Percentiles rank a stretch among this genome's conserved stretches.
Conservation (phyloP, 2,113 vertebrate species). For the Lates calcarifer region DNA sequence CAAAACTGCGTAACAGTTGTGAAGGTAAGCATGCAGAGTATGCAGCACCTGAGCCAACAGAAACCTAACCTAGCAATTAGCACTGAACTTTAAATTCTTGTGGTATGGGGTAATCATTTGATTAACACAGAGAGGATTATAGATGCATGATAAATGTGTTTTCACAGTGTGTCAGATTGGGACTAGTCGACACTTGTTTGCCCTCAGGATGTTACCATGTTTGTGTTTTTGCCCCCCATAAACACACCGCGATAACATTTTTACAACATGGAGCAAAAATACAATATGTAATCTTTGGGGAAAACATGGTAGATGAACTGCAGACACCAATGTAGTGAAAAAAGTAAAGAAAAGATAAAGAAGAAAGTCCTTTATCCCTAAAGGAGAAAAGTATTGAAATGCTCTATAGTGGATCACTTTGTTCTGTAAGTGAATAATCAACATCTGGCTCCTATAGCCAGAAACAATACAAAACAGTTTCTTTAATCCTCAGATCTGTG, state of each 20-base stretch:
- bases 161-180: conserved; percentile 69
- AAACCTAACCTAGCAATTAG: conserved; percentile 83
- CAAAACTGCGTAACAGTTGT: conserved; percentile 55
- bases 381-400: conserved; percentile 34
- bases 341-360: background rate
- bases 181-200: conserved; percentile 78
- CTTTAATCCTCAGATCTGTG: conserved; percentile 60
- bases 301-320: conserved; percentile 1
- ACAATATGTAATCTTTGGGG: background rate
- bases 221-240: conserved; percentile 61
- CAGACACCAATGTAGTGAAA: conserved; percentile 2
- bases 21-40: conserved; percentile 75
- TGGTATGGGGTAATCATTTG: conserved; percentile 80
- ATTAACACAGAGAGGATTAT: conserved; percentile 80
- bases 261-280: conserved; percentile 42
- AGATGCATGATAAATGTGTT: conserved; percentile 77
- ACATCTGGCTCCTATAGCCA: conserved; percentile 74
- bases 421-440: conserved; percentile 58
- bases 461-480: conserved; percentile 69
- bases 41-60: conserved; percentile 80
- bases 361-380: conserved; percentile 2
- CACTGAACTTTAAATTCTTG: conserved; percentile 74
- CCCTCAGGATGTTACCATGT: conserved; percentile 48
- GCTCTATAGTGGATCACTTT: conserved; percentile 43
- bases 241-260: conserved; percentile 65